Conservation (phyloP, 2,888 invertebrate genomes). For the Muschampia plurimacula region DNA sequence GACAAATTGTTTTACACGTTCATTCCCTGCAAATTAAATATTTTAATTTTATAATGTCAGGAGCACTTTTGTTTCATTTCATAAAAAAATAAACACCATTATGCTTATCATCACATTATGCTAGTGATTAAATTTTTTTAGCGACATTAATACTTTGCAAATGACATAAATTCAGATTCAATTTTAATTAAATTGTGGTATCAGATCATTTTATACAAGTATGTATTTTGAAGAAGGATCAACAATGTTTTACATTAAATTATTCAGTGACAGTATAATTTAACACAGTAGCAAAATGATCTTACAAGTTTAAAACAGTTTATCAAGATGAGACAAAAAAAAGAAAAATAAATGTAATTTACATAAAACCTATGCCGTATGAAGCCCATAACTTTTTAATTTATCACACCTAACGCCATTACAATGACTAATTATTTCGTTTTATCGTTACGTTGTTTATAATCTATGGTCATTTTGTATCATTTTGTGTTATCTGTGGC, state of each 20-base stretch:
- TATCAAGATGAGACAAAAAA: background rate
- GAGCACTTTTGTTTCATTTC: background rate
- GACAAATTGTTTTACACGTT: no score
- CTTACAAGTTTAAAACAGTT: background rate
- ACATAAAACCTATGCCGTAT: background rate
- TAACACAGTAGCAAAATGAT: background rate
- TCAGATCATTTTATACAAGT: no score
- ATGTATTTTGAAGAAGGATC: no score
- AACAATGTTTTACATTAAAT: no score
- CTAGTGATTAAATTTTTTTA: no score
- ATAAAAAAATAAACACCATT: no score
- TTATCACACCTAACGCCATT: constrained; percentile 19
- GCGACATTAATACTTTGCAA: no score
- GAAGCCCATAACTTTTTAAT: constrained; percentile 9
- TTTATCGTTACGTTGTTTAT: constrained; percentile 23
- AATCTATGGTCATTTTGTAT: constrained; percentile 32
- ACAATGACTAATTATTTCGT: constrained; percentile 17
- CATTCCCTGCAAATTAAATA: no score
- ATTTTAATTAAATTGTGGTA: no score
- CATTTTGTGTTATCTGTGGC: constrained; percentile 26
- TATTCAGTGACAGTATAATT: background rate
- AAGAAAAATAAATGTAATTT: background rate
- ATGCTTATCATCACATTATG: no score
- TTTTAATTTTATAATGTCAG: no score
- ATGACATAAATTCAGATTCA: no score